Base-by-base conservation (phyloP, 2,888 invertebrate species). In the Nomada fucata region DNA sequence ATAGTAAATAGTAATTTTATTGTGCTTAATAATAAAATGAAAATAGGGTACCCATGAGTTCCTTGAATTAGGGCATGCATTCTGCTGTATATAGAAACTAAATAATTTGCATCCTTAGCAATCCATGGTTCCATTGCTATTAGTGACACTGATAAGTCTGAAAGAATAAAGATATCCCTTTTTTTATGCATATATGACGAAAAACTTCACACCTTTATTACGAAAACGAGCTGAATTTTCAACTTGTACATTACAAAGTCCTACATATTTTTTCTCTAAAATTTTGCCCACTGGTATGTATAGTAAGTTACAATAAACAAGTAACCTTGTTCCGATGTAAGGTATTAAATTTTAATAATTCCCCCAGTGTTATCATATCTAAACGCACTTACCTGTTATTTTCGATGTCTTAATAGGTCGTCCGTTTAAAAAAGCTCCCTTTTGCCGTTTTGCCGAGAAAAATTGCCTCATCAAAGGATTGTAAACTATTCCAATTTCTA, bases 361-460 rank as follows among this genome's bases (percentile, higher is more conserved):
- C 4, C 15, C 47, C 15, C 47, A 36, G 47, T 47, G 15, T 47
- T 36, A 47, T 55, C 2, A 50, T 50, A 50, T 26, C 47, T 26
- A 53, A 53, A 13, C 15, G 29, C 44, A 7, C 23, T 74, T 91
- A 95, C 95, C 95, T 92, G 94, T 94, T 85, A 94, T 92, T 57
- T 93, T 93, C 78, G 96, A 96, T 18, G 95, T 95, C 53, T 91
- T 89, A 71, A 97, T 95, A 68, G 92, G 93, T 73, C 94, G 92
- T 2, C 96, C 97, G 94, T 98, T 98, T 79, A 96, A 95, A 93
- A 95, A 97, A 20, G 97, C 97, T 1, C 97, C 97, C 87, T 95
- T 94, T 0, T 96, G 97, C 91, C 95, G 94, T 79, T 95, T 94
- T 0, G 97, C 97, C 3, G 96, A 95, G 92, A 96, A 98, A 73